A percentile compares a stretch with the other conserved stretches of the same genome.
Evolutionary conservation across 2,113 vertebrate genomes (phyloP).

Genomic region (Carassius carassius): DNA sequence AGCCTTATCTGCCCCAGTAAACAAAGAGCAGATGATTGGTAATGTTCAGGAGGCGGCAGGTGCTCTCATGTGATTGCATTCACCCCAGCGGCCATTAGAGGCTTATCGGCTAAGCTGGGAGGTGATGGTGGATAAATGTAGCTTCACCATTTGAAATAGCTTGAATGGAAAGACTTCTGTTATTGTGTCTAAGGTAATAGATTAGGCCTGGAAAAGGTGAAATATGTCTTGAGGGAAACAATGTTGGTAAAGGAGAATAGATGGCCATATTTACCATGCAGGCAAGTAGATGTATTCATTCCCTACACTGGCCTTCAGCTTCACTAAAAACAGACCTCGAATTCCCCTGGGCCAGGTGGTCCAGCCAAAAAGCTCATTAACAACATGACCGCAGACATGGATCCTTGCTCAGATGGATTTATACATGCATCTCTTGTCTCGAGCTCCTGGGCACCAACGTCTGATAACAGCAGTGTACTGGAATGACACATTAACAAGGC

Average conservation of each 20-base stretch:
- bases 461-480: constrained; percentile 6
- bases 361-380: not conserved
- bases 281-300: not conserved
- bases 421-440: not conserved
- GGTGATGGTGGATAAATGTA: constrained; percentile 53
- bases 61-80: constrained; percentile 54
- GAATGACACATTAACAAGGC: constrained; percentile 26
- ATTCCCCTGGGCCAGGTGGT: not conserved
- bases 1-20: constrained; percentile 61
- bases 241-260: constrained; percentile 30
- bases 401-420: not conserved
- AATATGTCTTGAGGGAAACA: constrained; percentile 12
- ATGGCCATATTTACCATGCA: not conserved
- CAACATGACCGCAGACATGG: constrained; percentile 13
- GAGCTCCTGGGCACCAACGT: not conserved
- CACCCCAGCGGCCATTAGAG: constrained; percentile 56
- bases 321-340: not conserved
- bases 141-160: constrained; percentile 47
- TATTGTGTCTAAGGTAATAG: constrained; percentile 13
- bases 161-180: constrained; percentile 6
- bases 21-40: constrained; percentile 59
- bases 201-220: constrained; percentile 28
- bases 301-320: not conserved
- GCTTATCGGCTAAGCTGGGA: constrained; percentile 64
- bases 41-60: constrained; percentile 59